A percentile compares a stretch with the other conserved stretches of the same genome.
Evolutionary conservation across 2,797 vertebrate genomes (phyloP).

Genomic region (Paratrypauchen microcephalus): DNA sequence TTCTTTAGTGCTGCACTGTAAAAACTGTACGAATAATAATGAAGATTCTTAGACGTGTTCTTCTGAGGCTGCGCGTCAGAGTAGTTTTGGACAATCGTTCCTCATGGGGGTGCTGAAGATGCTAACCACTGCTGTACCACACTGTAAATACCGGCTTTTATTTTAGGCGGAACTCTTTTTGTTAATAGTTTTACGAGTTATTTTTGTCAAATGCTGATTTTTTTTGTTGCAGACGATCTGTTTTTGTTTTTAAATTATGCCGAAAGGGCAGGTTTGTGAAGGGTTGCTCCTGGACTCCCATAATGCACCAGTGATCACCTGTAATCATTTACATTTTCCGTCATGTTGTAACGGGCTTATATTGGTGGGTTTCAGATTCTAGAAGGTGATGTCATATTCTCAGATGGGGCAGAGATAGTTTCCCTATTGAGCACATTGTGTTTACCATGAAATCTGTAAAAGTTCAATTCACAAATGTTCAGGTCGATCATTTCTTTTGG

Average conservation of each 20-base stretch:
- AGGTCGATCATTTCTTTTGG: too few relatives aligned
- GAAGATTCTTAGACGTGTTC: not conserved
- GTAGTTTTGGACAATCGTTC: not conserved
- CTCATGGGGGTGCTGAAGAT: not conserved
- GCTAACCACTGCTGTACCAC: constrained; percentile 9
- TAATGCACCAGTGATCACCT: not conserved
- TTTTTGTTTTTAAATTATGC: not conserved
- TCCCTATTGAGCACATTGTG: too few relatives aligned
- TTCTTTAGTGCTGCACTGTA: not conserved
- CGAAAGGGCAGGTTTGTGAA: not conserved
- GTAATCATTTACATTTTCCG: too few relatives aligned
- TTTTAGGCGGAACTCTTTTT: not conserved
- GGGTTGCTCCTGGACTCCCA: not conserved
- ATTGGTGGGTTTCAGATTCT: too few relatives aligned
- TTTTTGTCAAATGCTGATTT: not conserved
- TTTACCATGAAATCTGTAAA: too few relatives aligned
- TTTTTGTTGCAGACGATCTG: not conserved
- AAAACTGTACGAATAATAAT: not conserved
- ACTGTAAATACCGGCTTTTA: not conserved
- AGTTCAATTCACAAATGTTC: too few relatives aligned
- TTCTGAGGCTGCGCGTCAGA: not conserved
- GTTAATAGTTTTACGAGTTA: not conserved
- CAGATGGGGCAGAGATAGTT: too few relatives aligned
- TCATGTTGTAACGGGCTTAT: too few relatives aligned
- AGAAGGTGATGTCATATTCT: too few relatives aligned